Evolutionary conservation across 2,113 vertebrate genomes (phyloP).

Genomic region (Antennarius striatus): DNA sequence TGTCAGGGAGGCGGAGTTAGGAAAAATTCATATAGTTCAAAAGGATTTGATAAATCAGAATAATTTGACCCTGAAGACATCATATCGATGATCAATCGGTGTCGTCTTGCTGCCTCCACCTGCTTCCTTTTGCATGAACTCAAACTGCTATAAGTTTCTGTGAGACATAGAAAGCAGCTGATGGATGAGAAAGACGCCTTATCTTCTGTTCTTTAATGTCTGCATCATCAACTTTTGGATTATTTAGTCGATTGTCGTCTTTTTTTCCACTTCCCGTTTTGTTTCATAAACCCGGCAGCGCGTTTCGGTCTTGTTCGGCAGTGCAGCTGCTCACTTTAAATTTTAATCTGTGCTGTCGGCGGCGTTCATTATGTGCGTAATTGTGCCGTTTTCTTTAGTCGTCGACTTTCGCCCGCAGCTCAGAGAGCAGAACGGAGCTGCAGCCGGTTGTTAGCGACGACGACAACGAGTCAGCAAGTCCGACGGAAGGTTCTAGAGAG

Average conservation of each 20-base stretch:
- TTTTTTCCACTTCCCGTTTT: slow-evolving; percentile 22
- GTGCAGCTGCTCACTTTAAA: slow-evolving; percentile 31
- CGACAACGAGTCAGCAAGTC: no score
- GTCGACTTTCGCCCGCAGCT: slow-evolving; percentile 26
- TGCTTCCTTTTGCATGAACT: no score
- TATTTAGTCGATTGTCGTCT: slow-evolving; percentile 19
- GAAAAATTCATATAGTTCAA: no score
- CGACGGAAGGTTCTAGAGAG: no score
- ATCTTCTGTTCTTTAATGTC: no score
- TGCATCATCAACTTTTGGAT: neutral
- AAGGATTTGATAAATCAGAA: no score
- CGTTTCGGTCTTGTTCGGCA: neutral
- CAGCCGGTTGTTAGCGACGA: slow-evolving; percentile 23
- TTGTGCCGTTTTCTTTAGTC: slow-evolving; percentile 34
- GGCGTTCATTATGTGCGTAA: slow-evolving; percentile 32
- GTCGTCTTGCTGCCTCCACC: no score
- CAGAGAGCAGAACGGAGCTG: slow-evolving; percentile 35
- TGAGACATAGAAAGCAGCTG: no score
- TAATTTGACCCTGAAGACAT: no score
- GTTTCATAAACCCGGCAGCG: slow-evolving; percentile 36
- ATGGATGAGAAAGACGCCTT: no score
- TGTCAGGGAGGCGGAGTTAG: neutral
- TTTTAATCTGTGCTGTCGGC: slow-evolving; percentile 21
- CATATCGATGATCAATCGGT: no score
- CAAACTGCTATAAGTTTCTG: no score